These are phyloP conservation scores for Cephalopachus bancanus DNA, from an alignment of 2,797 vertebrate species.

Conservation along the genomic window DNA sequence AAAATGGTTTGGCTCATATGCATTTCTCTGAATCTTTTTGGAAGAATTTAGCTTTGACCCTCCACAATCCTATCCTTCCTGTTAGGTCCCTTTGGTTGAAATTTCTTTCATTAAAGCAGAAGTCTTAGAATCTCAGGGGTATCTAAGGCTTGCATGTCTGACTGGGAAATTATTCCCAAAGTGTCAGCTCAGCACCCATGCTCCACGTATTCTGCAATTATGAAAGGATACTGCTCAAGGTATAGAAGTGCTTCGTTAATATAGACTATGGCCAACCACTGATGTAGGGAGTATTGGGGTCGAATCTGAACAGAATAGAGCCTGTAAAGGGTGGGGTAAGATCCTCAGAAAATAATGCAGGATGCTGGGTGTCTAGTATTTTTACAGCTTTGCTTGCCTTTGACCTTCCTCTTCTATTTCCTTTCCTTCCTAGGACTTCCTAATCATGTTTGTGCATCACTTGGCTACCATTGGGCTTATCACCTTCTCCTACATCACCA, in stretches of 20 bases:
- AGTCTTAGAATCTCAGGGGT: not conserved
- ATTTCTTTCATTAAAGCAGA: constrained; percentile 39
- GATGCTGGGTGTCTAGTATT: not conserved
- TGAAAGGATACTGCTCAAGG: not conserved
- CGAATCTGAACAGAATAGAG: constrained; percentile 24
- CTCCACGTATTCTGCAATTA: not conserved
- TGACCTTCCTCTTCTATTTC: not conserved
- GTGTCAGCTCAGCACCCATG: not conserved
- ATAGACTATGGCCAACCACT: not conserved
- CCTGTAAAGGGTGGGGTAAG: not conserved
- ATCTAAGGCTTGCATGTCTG: not conserved
- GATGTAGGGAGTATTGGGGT: not conserved
- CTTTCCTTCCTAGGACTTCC: constrained; percentile 93
- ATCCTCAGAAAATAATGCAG: not conserved
- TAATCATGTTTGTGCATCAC: constrained; percentile 98
- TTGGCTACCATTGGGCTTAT: constrained; percentile 95
- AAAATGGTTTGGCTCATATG: constrained; percentile 5
- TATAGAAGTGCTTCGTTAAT: not conserved
- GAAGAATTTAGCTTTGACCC: not conserved
- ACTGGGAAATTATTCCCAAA: not conserved
- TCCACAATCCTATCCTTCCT: not conserved
- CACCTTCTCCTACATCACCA: constrained; percentile 96
- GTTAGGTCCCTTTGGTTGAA: constrained; percentile 39
- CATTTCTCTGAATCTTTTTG: constrained; percentile 18
- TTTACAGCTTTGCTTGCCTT: constrained; percentile 40